Percentiles rank a stretch among this genome's conserved stretches.
Conservation (phyloP, 2,888 invertebrate species). For the Cheilosia vulpina region DNA sequence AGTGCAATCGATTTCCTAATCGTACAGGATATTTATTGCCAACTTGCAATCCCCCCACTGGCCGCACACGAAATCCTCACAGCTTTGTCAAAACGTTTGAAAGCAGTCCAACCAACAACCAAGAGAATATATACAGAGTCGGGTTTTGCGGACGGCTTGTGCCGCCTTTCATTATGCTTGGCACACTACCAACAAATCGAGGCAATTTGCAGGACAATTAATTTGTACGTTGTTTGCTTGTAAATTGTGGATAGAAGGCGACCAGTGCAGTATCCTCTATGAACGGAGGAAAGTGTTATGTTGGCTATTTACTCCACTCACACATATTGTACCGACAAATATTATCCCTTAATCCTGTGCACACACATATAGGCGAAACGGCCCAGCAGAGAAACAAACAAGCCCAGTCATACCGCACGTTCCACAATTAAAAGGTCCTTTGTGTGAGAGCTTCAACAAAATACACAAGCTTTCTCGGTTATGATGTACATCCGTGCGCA, state of each 20-base stretch:
- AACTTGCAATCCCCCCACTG: not conserved
- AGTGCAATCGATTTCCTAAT: conserved; percentile 71
- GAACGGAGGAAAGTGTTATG: conserved; percentile 48
- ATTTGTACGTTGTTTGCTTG: conserved; percentile 66
- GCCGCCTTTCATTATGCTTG: conserved; percentile 64
- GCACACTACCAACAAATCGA: conserved; percentile 69
- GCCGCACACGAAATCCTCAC: conserved; percentile 18
- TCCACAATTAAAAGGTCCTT: conserved; percentile 60
- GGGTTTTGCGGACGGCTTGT: conserved; percentile 17
- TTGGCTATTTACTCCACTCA: conserved; percentile 62
- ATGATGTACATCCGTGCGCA: not conserved
- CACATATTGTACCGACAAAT: conserved; percentile 59
- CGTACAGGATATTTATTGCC: conserved; percentile 44
- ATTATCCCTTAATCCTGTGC: conserved; percentile 57
- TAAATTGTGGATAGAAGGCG: conserved; percentile 50
- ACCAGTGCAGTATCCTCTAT: conserved; percentile 23
- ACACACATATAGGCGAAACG: conserved; percentile 25
- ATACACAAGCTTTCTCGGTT: conserved; percentile 30
- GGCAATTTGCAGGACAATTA: conserved; percentile 72
- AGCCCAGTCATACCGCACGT: conserved; percentile 36
- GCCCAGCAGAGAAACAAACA: conserved; percentile 11
- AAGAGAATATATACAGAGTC: conserved; percentile 2
- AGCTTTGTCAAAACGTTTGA: conserved; percentile 48
- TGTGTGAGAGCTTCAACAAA: conserved; percentile 17
- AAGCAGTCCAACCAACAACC: conserved; percentile 42